A percentile compares a stretch with the other conserved stretches of the same genome.
Evolutionary conservation across 2,888 invertebrate genomes (phyloP).

Genomic region (Eutolmus rufibarbis): DNA sequence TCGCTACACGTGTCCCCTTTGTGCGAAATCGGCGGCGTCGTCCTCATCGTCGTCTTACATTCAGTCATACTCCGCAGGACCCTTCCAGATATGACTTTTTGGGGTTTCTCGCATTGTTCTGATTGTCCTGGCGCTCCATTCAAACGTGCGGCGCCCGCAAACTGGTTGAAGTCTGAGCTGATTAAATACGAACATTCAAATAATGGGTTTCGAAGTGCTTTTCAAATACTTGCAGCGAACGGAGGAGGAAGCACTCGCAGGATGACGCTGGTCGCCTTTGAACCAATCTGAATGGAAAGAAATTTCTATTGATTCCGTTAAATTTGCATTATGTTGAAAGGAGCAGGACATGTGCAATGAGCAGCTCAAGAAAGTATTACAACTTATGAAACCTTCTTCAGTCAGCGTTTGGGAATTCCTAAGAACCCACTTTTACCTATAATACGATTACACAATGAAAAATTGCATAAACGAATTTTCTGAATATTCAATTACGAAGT

Average conservation of each 20-base stretch:
- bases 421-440: background rate
- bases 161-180: background rate
- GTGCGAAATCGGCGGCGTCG: background rate
- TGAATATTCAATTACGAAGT: background rate
- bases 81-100: slow-evolving; percentile 6
- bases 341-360: background rate
- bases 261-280: background rate
- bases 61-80: background rate
- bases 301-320: background rate
- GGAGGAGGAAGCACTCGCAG: background rate
- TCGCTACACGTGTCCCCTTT: slow-evolving; percentile 4
- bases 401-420: background rate
- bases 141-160: background rate
- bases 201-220: slow-evolving; percentile 1
- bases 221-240: background rate
- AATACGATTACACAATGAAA: background rate
- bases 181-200: slow-evolving; percentile 8
- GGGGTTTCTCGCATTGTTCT: slow-evolving; percentile 1
- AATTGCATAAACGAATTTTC: background rate
- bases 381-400: background rate
- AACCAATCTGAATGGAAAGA: background rate
- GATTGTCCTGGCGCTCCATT: background rate
- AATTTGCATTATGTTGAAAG: background rate
- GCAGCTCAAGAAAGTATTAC: background rate
- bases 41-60: background rate